phyloP scores from a whole-genome alignment of 1,140 invertebrate species.

The Tetragonula clypearis region DNA sequence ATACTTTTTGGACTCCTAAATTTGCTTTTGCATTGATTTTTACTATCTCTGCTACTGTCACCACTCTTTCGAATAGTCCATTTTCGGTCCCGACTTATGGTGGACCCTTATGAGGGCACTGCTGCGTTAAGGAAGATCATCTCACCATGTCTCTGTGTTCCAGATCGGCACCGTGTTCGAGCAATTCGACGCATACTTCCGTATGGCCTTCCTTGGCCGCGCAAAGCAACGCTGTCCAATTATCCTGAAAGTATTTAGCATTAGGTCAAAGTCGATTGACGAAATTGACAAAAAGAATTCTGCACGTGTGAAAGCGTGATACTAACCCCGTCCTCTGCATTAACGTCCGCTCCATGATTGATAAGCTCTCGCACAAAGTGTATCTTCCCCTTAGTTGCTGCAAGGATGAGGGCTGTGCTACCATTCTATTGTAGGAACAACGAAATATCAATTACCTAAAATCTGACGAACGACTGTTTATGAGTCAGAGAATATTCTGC shows the following conservation, averaged over 20 bases:
- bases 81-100: no score
- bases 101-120: no score
- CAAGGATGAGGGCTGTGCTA: constrained; percentile 94
- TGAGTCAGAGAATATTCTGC: neutral
- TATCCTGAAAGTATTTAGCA: constrained; percentile 84
- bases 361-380: constrained; percentile 92
- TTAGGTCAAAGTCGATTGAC: neutral
- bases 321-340: constrained; percentile 91
- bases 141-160: constrained; percentile 96
- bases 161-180: constrained; percentile 93
- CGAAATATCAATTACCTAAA: constrained; percentile 20
- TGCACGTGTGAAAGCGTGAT: neutral
- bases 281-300: neutral
- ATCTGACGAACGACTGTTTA: neutral
- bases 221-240: constrained; percentile 95
- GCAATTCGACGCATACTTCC: constrained; percentile 90
- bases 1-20: no score
- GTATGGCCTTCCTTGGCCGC: constrained; percentile 95
- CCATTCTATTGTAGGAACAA: constrained; percentile 87
- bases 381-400: constrained; percentile 90
- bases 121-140: constrained; percentile 60
- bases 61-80: no score
- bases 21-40: no score
- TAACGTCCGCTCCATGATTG: constrained; percentile 93
- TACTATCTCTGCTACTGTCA: no score